A percentile compares a stretch with the other conserved stretches of the same genome.
phyloP scores from a whole-genome alignment of 2,113 vertebrate species.

The Megaceryle torquata region DNA sequence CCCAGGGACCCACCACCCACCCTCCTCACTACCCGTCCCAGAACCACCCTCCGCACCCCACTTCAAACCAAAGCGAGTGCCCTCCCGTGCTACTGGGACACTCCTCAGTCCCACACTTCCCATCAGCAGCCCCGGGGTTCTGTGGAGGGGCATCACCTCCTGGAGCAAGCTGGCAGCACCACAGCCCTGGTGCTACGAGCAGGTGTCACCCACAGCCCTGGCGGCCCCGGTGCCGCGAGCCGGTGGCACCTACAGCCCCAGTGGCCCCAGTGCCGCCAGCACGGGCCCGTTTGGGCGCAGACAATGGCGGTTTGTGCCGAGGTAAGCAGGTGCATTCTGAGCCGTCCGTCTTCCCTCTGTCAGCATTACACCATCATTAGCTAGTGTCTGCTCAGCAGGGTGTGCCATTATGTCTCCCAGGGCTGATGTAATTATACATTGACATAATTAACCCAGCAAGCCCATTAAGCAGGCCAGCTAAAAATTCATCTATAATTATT shows the following conservation, averaged over 20 bases:
- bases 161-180: accelerated
- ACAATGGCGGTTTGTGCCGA: constrained; percentile 71
- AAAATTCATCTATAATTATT: constrained; percentile 99
- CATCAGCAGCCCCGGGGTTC: neutral
- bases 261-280: neutral
- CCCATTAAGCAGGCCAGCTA: constrained; percentile 98
- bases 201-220: neutral
- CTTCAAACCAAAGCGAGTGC: neutral
- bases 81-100: too few species aligned
- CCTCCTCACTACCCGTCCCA: neutral
- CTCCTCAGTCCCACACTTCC: neutral
- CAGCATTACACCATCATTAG: constrained; percentile 93
- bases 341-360: constrained; percentile 83
- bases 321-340: constrained; percentile 88
- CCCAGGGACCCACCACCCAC: accelerated
- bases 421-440: constrained; percentile 99
- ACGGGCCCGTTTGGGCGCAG: neutral
- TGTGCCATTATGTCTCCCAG: constrained; percentile 92
- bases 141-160: neutral
- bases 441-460: constrained; percentile 99
- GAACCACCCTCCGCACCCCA: accelerated
- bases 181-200: accelerated
- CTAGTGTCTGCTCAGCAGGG: constrained; percentile 89
- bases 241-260: neutral
- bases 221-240: neutral